Base-by-base conservation (phyloP, 2,888 invertebrate species). In the Aleiodes testaceus region DNA sequence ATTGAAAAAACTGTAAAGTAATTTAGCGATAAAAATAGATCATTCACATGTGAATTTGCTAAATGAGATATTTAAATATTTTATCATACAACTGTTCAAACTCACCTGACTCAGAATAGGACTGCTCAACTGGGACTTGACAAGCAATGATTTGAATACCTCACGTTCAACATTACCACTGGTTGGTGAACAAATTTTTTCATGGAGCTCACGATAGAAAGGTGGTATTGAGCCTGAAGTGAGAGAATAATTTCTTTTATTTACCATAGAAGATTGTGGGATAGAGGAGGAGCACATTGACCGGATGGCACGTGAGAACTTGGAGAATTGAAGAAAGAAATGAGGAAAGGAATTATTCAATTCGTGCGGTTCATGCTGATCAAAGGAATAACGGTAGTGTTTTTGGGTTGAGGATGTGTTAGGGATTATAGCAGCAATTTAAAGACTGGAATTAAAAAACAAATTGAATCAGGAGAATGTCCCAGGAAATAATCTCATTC, bases 201-300 rank as follows among this genome's bases (percentile, higher is more conserved):
- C 89, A 81, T 89, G 90, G 73, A 90, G 87, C 81, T 90, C 89
- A 74, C 90, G 85, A 82, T 91, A 91, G 79, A 88, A 87, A 30
- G 89, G 85, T 73, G 91, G 90, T 76, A 91, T 88, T 49, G 89
- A 87, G 78, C 90, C 90, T 91, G 72, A 14, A 50, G 44, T n/a
- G 11, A n/a, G 42, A 66, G 61, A 42, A 52, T 18, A 61, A 49
- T 59, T n/a, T n/a, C n/a, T n/a, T n/a, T n/a, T 11, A 14, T 44
- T 63, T 36, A 68, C 47, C 11, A 68, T 45, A 45, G 22, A 66
- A n/a, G 12, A n/a, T 9, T 42, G 36, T 36, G 42, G n/a, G 53
- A 66, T 14, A 22, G 45, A 20, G 30, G 11, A 7, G 22, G 16
- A 50, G 16, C 26, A 36, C 42, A 59, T 11, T 16, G 11, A 45